These are phyloP conservation scores for Cantharis flavilabris DNA, from an alignment of 2,888 invertebrate species.

Conservation along the genomic window DNA sequence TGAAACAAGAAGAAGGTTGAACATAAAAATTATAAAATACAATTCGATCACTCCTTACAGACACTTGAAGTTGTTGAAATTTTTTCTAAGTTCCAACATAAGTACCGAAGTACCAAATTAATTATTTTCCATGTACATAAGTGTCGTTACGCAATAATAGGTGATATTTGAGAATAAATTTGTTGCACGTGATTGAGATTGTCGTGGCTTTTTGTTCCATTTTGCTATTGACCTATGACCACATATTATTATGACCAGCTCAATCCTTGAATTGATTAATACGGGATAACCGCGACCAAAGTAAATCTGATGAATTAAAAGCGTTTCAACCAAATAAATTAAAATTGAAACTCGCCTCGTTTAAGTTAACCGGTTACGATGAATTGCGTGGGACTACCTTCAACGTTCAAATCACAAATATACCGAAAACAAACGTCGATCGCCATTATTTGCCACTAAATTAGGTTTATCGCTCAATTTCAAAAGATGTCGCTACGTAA, in stretches of 20 bases:
- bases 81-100: neutral
- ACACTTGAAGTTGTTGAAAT: neutral
- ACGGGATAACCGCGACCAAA: neutral
- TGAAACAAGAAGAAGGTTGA: neutral
- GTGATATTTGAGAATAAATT: neutral
- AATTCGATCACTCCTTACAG: neutral
- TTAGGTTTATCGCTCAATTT: neutral
- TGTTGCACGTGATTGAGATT: neutral
- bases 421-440: neutral
- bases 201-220: neutral
- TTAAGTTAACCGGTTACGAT: neutral
- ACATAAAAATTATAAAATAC: neutral
- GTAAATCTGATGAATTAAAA: neutral
- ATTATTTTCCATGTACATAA: neutral
- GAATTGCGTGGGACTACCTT: neutral
- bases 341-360: neutral
- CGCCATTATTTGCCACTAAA: neutral
- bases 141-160: neutral
- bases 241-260: neutral
- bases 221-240: neutral
- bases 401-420: neutral
- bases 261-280: neutral
- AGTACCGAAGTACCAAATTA: neutral
- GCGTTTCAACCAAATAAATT: neutral
- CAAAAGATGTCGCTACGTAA: neutral